Base-by-base conservation (phyloP, 2,888 invertebrate genomes). In the Ditylenchus weischeri region DNA sequence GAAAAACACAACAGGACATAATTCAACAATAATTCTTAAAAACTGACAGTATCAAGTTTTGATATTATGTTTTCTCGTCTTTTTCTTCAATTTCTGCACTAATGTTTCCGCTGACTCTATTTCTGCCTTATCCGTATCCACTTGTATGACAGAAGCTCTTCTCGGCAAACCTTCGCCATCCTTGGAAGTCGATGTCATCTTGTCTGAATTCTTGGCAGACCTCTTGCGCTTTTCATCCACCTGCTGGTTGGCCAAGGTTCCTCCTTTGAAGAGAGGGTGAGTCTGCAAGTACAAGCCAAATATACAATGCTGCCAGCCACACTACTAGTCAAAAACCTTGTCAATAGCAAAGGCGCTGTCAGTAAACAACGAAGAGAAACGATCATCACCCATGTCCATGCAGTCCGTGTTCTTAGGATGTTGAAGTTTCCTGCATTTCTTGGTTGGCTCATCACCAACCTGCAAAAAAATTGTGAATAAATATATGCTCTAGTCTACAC, bases 261-360 rank as follows among this genome's bases (percentile, higher is more conserved):
- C 72, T 3, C 75, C 74, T 62, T 73, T 71, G 47, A 58, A 72
- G 10, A 65, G 65, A 4, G 71, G 36, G 51, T 71, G 63, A 21
- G 76, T 67, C 54, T 43, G 8, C 15, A 43, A 15, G 2, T 43
- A 6, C 29, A 29, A 43, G 43, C 15, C 15, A 13, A 43, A 15
- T 43, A 6, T 13, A 43, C 43, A 43, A 10, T 13, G 13, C 15
- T 43, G 11, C 8, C 6, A 38, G 38, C 7, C 15, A 43, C 11
- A 43, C 15, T 13, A 43, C 1, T 8, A 13, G 15, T 38, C 3
- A 43, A 43, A 43, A 43, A 43, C 43, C 43, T 70, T 73, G 62
- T 81, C 81, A 64, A 81, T 79, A 5, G 79, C 76, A 58, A 78
- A 81, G 6, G 77, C 77, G 38, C 76, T 75, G 63, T 78, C 74